Conservation (phyloP, 2,888 invertebrate species). For the Dugesia japonica region DNA sequence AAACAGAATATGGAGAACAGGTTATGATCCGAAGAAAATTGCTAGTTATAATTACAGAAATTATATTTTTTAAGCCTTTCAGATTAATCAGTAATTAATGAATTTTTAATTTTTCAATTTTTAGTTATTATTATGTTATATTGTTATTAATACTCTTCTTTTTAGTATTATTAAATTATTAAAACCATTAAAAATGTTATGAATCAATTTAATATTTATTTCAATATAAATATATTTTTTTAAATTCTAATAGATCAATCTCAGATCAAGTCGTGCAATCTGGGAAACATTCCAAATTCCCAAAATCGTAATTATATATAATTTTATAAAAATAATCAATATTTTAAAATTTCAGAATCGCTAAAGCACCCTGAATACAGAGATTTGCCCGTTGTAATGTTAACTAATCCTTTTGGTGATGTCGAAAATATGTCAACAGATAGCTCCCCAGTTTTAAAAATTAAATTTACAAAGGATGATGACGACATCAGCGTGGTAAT, state of each 20-base stretch:
- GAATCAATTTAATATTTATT: too few relatives aligned
- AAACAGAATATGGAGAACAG: too few relatives aligned
- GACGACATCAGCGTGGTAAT: background rate
- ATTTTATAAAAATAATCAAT: background rate
- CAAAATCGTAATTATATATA: background rate
- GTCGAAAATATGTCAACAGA: constrained; percentile 4
- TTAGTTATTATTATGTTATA: too few relatives aligned
- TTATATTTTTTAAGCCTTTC: too few relatives aligned
- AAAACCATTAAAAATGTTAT: too few relatives aligned
- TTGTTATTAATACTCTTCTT: too few relatives aligned
- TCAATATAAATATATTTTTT: too few relatives aligned
- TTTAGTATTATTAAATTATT: too few relatives aligned
- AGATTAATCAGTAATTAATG: too few relatives aligned
- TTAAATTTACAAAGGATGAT: background rate
- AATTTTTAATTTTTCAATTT: too few relatives aligned
- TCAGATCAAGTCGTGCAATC: background rate
- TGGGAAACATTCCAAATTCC: background rate
- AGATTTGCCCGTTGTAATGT: background rate
- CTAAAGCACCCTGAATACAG: background rate
- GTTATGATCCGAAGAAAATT: too few relatives aligned
- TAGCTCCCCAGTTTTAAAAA: background rate
- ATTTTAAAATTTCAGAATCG: background rate
- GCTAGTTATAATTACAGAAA: too few relatives aligned
- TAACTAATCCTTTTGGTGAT: background rate
- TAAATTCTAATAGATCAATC: background rate